These are phyloP conservation scores for Pteronotus mesoamericanus DNA, from an alignment of 2,797 vertebrate species.

Conservation along the genomic window DNA sequence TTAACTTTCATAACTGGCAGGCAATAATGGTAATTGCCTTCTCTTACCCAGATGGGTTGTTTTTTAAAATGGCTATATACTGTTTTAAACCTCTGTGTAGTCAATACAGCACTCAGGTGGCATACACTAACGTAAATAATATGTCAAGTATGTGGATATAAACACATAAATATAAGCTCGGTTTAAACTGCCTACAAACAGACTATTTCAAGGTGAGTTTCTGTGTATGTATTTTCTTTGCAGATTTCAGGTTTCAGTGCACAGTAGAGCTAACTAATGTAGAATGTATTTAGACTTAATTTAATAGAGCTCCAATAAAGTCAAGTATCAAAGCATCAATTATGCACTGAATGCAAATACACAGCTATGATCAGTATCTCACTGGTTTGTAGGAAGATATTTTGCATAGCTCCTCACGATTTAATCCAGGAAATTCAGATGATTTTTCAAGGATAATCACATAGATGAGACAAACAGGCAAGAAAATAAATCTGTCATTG, in stretches of 20 bases:
- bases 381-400: not conserved
- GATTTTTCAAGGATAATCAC: not conserved
- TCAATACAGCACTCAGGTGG: constrained; percentile 28
- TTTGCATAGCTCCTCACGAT: not conserved
- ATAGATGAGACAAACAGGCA: not conserved
- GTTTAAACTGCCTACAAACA: not conserved
- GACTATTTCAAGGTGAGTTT: not conserved
- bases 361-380: not conserved
- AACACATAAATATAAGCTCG: not conserved
- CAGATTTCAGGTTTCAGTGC: not conserved
- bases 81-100: constrained; percentile 24
- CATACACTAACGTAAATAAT: constrained; percentile 38
- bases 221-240: not conserved
- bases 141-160: not conserved
- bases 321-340: not conserved
- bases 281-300: not conserved
- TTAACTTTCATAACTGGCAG: constrained; percentile 43
- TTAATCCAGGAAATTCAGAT: not conserved
- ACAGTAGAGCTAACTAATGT: not conserved
- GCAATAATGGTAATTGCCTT: constrained; percentile 48
- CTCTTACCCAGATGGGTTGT: constrained; percentile 18
- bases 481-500: not conserved
- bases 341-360: not conserved
- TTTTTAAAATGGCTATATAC: constrained; percentile 29
- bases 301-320: not conserved